phyloP scores from a whole-genome alignment of 2,888 invertebrate species.

The Hemithea aestivaria region DNA sequence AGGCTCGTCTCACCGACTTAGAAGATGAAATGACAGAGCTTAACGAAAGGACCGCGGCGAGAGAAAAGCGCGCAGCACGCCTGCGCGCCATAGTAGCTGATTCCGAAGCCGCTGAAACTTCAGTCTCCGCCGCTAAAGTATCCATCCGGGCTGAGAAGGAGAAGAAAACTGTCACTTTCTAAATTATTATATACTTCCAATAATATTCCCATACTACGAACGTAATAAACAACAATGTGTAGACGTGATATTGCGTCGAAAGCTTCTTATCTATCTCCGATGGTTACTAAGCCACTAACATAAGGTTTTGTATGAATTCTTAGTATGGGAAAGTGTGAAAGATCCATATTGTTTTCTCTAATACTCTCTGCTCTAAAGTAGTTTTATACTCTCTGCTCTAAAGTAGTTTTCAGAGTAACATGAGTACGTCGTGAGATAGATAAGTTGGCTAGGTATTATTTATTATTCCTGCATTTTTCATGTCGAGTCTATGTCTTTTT shows the following conservation, averaged over 20 bases:
- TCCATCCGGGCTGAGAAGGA: constrained; percentile 65
- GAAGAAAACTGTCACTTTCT: constrained; percentile 74
- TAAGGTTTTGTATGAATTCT: too few species aligned
- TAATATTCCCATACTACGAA: too few species aligned
- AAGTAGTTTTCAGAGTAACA: constrained; percentile 36
- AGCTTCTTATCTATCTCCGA: too few species aligned
- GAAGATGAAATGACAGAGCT: constrained; percentile 88
- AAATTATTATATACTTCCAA: constrained; percentile 26
- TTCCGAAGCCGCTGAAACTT: constrained; percentile 60
- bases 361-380: constrained; percentile 35
- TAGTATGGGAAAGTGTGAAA: too few species aligned
- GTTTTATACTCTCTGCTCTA: constrained; percentile 12
- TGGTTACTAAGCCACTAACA: too few species aligned
- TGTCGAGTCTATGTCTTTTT: constrained; percentile 62
- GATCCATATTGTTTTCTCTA: constrained; percentile 24
- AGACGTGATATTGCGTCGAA: not conserved
- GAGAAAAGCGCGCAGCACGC: constrained; percentile 85
- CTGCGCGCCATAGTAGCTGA: constrained; percentile 84
- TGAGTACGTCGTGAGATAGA: constrained; percentile 47
- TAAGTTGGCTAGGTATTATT: constrained; percentile 49
- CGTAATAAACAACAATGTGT: not conserved
- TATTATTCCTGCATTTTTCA: constrained; percentile 61
- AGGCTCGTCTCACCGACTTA: constrained; percentile 84
- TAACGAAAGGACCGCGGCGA: constrained; percentile 82
- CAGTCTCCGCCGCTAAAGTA: constrained; percentile 55